Conservation (phyloP, 2,797 vertebrate genomes). For the Gila robusta region DNA sequence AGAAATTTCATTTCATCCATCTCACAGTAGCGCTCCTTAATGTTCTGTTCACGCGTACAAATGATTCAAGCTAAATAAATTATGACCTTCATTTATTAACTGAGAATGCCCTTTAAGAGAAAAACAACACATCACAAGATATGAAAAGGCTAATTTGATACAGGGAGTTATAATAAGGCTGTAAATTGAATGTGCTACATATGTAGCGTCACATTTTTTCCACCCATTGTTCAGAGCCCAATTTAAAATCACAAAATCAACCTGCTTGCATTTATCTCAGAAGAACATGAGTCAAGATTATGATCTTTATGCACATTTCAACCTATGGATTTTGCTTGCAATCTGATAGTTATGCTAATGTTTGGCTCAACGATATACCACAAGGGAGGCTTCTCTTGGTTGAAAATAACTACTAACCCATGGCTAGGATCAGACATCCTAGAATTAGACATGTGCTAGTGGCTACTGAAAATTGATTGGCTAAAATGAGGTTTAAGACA, state of each 20-base stretch:
- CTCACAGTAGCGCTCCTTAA: constrained; percentile 5
- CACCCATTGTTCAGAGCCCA: background rate
- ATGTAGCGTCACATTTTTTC: background rate
- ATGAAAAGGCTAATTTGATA: constrained; percentile 1
- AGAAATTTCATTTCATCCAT: constrained; percentile 21
- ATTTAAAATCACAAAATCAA: constrained; percentile 14
- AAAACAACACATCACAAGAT: constrained; percentile 5
- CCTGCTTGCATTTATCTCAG: constrained; percentile 14
- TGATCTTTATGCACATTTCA: constrained; percentile 9
- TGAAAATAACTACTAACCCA: constrained; percentile 35
- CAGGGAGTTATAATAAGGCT: constrained; percentile 2
- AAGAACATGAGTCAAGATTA: background rate
- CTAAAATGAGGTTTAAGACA: constrained; percentile 29
- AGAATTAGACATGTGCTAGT: constrained; percentile 8
- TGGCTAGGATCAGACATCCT: constrained; percentile 42
- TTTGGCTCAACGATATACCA: constrained; percentile 36
- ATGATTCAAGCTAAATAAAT: constrained; percentile 45
- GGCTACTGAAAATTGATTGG: constrained; percentile 34
- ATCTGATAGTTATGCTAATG: constrained; percentile 51
- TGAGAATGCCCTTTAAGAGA: constrained; percentile 29
- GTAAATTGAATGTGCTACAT: constrained; percentile 2
- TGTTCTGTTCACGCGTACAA: background rate
- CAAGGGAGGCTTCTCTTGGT: constrained; percentile 31
- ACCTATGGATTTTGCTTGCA: constrained; percentile 50
- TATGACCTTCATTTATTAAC: constrained; percentile 32